Evolutionary conservation across 2,113 vertebrate genomes (phyloP).

Genomic region (Sminthopsis crassicaudata): DNA sequence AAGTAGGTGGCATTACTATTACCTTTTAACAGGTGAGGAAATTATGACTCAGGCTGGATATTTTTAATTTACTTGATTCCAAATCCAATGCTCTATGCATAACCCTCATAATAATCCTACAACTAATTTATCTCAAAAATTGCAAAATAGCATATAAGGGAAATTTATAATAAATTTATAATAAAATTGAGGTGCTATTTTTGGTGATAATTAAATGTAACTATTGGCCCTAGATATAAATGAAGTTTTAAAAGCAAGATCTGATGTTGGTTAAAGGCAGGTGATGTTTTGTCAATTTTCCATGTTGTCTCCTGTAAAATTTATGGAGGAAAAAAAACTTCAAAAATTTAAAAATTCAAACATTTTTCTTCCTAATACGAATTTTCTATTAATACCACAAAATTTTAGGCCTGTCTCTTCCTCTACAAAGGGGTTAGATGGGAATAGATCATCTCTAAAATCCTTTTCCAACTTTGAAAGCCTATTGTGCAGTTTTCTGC

Average conservation of each 20-base stretch:
- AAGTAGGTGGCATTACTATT: neutral
- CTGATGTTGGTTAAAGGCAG: neutral
- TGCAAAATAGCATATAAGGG: neutral
- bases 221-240: neutral
- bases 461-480: neutral
- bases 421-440: neutral
- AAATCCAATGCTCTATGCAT: neutral
- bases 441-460: neutral
- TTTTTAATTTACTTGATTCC: neutral
- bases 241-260: conserved; percentile 9
- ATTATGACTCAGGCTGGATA: neutral
- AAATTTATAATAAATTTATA: neutral
- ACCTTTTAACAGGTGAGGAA: neutral
- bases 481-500: neutral
- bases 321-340: neutral
- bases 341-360: conserved; percentile 7
- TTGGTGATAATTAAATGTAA: neutral
- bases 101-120: neutral
- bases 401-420: neutral
- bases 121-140: conserved; percentile 1
- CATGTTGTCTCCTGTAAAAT: conserved; percentile 20
- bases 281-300: conserved; percentile 21
- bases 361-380: conserved; percentile 5
- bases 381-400: neutral
- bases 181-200: neutral